Evolutionary conservation across 2,113 vertebrate species (phyloP).

Genomic region (Chloroceryle aenea): DNA sequence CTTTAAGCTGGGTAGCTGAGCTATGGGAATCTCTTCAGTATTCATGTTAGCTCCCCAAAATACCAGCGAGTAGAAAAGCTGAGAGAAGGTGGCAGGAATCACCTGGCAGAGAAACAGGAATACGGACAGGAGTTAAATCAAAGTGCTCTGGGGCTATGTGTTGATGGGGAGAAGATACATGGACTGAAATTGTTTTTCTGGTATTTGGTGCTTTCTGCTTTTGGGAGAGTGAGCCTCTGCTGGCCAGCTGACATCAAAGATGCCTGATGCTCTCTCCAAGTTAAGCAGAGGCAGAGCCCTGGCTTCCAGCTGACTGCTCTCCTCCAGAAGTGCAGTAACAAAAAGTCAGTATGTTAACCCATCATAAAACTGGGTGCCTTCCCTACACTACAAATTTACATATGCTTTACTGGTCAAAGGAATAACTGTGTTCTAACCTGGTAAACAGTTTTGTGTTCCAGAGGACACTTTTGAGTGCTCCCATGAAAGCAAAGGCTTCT

Average conservation of each 20-base stretch:
- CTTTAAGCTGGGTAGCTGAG: neutral
- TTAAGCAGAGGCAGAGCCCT: neutral
- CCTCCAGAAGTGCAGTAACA: neutral
- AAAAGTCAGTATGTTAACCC: neutral
- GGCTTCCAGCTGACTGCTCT: neutral
- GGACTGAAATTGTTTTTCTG: neutral
- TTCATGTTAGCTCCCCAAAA: neutral
- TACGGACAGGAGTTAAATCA: neutral
- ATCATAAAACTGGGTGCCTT: neutral
- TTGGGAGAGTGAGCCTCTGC: fast-evolving
- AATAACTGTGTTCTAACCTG: neutral
- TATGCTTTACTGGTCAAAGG: neutral
- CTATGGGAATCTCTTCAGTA: neutral
- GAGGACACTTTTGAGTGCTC: neutral
- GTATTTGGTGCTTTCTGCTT: neutral
- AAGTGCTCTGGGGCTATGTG: neutral
- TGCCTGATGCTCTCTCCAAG: neutral
- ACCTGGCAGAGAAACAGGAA: neutral
- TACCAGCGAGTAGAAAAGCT: neutral
- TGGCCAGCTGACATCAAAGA: neutral
- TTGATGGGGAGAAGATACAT: neutral
- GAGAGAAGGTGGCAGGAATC: neutral
- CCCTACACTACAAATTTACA: neutral
- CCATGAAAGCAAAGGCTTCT: neutral
- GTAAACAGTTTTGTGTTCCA: neutral